Conservation (phyloP, 2,113 vertebrate species). For the Lagopus muta region DNA sequence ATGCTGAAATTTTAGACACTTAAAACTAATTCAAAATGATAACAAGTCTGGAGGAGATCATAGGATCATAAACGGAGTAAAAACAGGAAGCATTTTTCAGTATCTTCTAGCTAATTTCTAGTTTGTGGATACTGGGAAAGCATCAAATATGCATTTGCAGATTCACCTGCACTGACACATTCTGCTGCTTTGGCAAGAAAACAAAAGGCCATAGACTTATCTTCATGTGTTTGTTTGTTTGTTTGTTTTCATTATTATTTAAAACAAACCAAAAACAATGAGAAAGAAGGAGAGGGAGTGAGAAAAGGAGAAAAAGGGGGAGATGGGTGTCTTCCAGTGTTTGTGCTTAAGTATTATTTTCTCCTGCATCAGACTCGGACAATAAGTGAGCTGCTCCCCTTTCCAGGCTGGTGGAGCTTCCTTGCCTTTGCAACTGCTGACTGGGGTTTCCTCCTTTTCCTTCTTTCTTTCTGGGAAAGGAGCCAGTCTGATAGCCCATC, state of each 20-base stretch:
- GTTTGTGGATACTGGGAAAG: not conserved
- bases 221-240: not conserved
- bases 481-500: not conserved
- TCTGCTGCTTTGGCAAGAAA: not conserved
- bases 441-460: not conserved
- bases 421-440: not conserved
- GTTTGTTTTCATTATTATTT: no score
- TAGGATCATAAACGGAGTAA: not conserved
- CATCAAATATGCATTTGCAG: not conserved
- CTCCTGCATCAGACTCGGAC: not conserved
- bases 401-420: not conserved
- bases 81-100: not conserved
- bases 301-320: not conserved
- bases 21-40: not conserved
- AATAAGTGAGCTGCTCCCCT: not conserved
- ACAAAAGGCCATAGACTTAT: not conserved
- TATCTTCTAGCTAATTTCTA: not conserved
- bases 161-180: not conserved
- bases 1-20: not conserved
- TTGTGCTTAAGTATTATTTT: not conserved
- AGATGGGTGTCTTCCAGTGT: not conserved
- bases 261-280: not conserved
- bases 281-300: fast-evolving
- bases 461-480: not conserved
- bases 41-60: not conserved